A percentile compares a stretch with the other conserved stretches of the same genome.
Evolutionary conservation across 1,140 invertebrate genomes (phyloP).

Genomic region (Drosophila bifasciata): DNA sequence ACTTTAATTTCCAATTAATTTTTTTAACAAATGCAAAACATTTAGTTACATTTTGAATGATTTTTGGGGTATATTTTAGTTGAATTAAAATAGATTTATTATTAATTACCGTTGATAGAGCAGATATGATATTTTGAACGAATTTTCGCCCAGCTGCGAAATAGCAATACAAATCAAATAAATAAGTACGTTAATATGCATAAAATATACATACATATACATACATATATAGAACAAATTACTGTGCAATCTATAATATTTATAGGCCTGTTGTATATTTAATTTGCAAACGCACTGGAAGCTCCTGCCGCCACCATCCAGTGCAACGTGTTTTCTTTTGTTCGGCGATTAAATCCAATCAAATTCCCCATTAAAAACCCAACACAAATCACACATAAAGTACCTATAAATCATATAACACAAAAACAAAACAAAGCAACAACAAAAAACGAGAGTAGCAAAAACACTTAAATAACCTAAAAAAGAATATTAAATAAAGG

Average conservation of each 20-base stretch:
- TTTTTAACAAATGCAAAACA: too few relatives aligned
- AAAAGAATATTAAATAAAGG: slow-evolving; percentile 6
- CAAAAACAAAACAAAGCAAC: slow-evolving; percentile 13
- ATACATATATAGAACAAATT: background rate
- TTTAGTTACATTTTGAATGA: background rate
- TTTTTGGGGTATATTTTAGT: too few relatives aligned
- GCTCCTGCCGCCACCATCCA: background rate
- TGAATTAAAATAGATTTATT: background rate
- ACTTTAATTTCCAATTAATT: too few relatives aligned
- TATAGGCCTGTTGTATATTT: slow-evolving; percentile 54
- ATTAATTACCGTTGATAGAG: slow-evolving; percentile 30
- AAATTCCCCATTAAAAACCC: slow-evolving; percentile 36
- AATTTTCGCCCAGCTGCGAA: slow-evolving; percentile 70
- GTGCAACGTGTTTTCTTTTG: slow-evolving; percentile 14
- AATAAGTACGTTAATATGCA: too few relatives aligned
- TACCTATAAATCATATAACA: slow-evolving; percentile 53
- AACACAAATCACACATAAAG: slow-evolving; percentile 55
- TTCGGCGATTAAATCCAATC: slow-evolving; percentile 38
- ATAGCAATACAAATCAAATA: slow-evolving; percentile 50
- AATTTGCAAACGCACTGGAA: slow-evolving; percentile 62
- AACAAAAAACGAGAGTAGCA: background rate
- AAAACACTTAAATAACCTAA: too few relatives aligned
- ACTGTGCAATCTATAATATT: slow-evolving; percentile 63
- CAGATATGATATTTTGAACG: slow-evolving; percentile 57
- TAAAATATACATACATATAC: slow-evolving; percentile 23